Evolutionary conservation across 2,888 invertebrate species (phyloP).

Genomic region (Pomacea canaliculata): DNA sequence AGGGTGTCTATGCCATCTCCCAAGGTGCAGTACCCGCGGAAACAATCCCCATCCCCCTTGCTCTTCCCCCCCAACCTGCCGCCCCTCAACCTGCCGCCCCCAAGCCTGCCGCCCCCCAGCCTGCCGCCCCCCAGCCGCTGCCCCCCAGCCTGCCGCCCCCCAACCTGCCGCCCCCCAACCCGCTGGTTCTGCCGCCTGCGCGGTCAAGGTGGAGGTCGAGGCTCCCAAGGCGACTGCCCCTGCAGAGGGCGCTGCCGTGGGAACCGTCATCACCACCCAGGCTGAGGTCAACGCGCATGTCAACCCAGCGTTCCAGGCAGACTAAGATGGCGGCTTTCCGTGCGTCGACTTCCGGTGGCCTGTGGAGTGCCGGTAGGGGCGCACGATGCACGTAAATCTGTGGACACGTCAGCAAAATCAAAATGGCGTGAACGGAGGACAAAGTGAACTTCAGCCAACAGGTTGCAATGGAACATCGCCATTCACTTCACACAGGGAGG

Average conservation of each 20-base stretch:
- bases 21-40: slow-evolving; percentile 20
- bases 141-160: not conserved
- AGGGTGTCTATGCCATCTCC: slow-evolving; percentile 29
- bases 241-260: not conserved
- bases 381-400: too few species aligned
- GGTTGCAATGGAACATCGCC: too few species aligned
- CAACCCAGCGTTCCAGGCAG: slow-evolving; percentile 32
- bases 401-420: too few species aligned
- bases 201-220: not conserved
- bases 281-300: slow-evolving; percentile 31
- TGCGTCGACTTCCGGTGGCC: too few species aligned
- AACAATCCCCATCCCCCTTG: slow-evolving; percentile 1
- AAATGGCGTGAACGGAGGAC: too few species aligned
- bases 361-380: too few species aligned
- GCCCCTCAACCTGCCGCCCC: too few species aligned
- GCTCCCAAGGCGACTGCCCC: not conserved
- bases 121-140: too few species aligned
- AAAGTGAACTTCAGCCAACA: too few species aligned
- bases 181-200: not conserved
- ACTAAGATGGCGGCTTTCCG: slow-evolving; percentile 7
- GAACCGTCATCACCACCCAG: slow-evolving; percentile 27
- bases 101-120: not conserved
- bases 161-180: not conserved
- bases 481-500: too few species aligned
- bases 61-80: slow-evolving; percentile 6